Evolutionary conservation across 1,140 invertebrate genomes (phyloP).

Genomic region (Uloborus diversus): DNA sequence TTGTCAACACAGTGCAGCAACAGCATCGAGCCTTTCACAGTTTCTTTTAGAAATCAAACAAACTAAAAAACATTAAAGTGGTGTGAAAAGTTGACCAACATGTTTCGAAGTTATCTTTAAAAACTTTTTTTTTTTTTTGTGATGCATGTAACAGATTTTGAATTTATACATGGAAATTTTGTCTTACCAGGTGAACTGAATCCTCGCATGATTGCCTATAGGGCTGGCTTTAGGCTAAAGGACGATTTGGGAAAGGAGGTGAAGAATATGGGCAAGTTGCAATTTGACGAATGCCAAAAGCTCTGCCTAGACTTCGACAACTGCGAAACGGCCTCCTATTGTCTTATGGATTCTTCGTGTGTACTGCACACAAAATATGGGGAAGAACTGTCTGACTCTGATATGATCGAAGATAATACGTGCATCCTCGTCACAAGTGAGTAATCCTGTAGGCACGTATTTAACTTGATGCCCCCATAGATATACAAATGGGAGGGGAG

Average conservation of each 20-base stretch:
- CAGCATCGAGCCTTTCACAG: too few relatives aligned
- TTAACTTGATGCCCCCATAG: too few relatives aligned
- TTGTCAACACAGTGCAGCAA: too few relatives aligned
- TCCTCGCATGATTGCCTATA: constrained; percentile 15
- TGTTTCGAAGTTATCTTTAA: too few relatives aligned
- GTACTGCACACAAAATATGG: not conserved
- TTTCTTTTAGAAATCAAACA: too few relatives aligned
- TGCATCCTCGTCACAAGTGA: constrained; percentile 35
- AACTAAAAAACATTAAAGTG: too few relatives aligned
- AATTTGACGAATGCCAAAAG: constrained; percentile 38
- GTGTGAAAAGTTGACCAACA: too few relatives aligned
- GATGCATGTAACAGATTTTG: not conserved
- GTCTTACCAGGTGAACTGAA: constrained; percentile 5
- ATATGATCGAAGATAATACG: constrained; percentile 2
- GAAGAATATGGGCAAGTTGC: constrained; percentile 27
- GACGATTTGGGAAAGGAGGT: not conserved
- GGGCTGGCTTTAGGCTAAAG: constrained; percentile 23
- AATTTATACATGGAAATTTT: not conserved
- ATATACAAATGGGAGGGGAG: too few relatives aligned
- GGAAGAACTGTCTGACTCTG: not conserved
- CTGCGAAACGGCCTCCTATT: constrained; percentile 40
- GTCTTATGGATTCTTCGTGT: constrained; percentile 3
- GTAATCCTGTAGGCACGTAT: not conserved
- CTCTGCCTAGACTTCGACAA: constrained; percentile 26
- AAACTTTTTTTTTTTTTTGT: too few relatives aligned